Conservation (phyloP, 2,113 vertebrate species). For the Scophthalmus maximus region DNA sequence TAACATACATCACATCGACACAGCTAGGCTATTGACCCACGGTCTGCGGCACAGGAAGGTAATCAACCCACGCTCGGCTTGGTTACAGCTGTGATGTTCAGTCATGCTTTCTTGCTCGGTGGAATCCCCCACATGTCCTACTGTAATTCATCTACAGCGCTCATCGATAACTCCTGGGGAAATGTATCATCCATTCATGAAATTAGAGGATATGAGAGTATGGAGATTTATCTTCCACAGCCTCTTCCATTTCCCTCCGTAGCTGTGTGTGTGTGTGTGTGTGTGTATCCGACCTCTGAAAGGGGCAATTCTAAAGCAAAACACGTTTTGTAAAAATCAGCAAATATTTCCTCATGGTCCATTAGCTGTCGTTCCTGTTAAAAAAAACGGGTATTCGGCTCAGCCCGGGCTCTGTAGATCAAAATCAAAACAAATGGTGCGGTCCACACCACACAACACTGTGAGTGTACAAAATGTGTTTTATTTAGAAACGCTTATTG, state of each 20-base stretch:
- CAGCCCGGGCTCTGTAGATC: too few species aligned
- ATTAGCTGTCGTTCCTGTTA: too few species aligned
- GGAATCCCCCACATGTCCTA: constrained; percentile 32
- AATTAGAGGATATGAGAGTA: background rate
- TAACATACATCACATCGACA: constrained; percentile 52
- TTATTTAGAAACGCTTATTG: too few species aligned
- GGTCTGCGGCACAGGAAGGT: constrained; percentile 15
- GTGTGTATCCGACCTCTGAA: too few species aligned
- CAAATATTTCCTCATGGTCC: too few species aligned
- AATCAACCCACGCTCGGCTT: constrained; percentile 34
- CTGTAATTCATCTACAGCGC: constrained; percentile 18
- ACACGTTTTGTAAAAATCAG: too few species aligned
- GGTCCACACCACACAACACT: too few species aligned
- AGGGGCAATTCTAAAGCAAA: too few species aligned
- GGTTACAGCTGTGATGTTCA: constrained; percentile 17
- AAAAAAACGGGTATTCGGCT: too few species aligned
- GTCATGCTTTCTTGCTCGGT: constrained; percentile 38
- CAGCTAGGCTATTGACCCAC: constrained; percentile 47
- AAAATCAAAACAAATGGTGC: too few species aligned
- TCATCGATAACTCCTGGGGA: constrained; percentile 12
- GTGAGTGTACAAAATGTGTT: too few species aligned
- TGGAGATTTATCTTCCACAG: background rate
- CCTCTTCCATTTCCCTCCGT: background rate
- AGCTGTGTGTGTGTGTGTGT: background rate
- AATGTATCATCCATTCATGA: constrained; percentile 45